Base-by-base conservation (phyloP, 2,888 invertebrate genomes). In the Helobdella robusta region DNA sequence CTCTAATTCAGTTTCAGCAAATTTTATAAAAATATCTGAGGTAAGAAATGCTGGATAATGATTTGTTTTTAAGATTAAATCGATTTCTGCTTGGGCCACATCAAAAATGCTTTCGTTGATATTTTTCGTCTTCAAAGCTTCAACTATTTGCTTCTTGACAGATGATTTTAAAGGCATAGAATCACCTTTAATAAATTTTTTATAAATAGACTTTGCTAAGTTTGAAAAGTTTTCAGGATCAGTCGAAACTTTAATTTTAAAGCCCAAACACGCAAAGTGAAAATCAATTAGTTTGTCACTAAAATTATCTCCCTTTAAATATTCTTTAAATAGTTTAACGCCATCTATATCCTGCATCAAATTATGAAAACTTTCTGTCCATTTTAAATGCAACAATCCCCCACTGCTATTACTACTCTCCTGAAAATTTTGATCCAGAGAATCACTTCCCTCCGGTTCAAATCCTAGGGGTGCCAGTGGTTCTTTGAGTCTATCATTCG, bases 31-130 rank as follows among this genome's bases (percentile, higher is more conserved):
- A 80, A 89, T 85, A 75, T 93, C 92, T 73, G 92, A 92, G 73
- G 87, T 87, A 71, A 95, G 84, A 82, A 95, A 95, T 80, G 89
- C 87, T 67, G 89, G 89, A 83, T 94, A 94, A 69, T 89, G 88
- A 68, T 89, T 88, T 78, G 87, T 87, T 70, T 87, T 87, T 78
- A 94, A 90, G 67, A 87, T 85, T 52, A 85, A 84, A 77, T 91
- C 91, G 74, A 90, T 87, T 72, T 89, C 87, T 66, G 84, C 82
- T 77, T 89, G 89, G 81, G 89, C 89, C 72, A 85, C 85, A 80
- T 92, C 90, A 79, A 91, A 93, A 74, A 94, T 85, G 74, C 85
- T 86, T 74, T 86, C 85, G 80, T 86, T 88, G 74, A 86, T 84
- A 8, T 62, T 25, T 74, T 83, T 82, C 61, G 68, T 70, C 65